These are phyloP conservation scores for Taxidea taxus DNA, from an alignment of 2,113 vertebrate genomes.

Conservation along the genomic window DNA sequence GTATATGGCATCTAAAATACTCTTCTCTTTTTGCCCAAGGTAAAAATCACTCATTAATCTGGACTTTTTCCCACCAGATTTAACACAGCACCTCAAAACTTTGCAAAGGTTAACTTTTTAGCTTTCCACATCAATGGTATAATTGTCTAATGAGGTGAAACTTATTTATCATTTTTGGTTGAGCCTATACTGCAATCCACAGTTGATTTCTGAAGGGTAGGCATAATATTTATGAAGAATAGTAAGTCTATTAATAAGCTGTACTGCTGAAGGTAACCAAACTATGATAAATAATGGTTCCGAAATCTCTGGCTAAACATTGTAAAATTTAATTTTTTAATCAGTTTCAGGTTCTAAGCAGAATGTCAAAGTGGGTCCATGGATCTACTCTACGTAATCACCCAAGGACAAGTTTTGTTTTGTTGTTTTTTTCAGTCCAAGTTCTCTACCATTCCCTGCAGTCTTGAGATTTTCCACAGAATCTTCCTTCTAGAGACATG, in stretches of 20 bases:
- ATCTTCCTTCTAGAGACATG: neutral
- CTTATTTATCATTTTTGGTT: neutral
- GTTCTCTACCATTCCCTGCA: neutral
- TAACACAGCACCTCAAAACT: neutral
- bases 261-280: neutral
- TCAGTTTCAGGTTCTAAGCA: neutral
- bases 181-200: neutral
- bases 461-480: neutral
- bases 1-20: neutral
- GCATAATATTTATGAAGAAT: neutral
- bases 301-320: neutral
- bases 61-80: neutral
- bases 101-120: neutral
- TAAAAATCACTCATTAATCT: neutral
- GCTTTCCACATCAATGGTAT: neutral
- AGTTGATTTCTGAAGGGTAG: neutral
- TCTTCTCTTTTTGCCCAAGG: neutral
- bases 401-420: neutral
- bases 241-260: neutral
- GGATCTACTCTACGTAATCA: neutral
- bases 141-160: neutral
- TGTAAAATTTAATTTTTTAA: neutral
- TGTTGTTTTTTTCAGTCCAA: neutral
- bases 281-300: neutral
- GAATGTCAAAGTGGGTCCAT: neutral